These are phyloP conservation scores for Labeo calbasu DNA, from an alignment of 2,797 vertebrate species.

Conservation along the genomic window DNA sequence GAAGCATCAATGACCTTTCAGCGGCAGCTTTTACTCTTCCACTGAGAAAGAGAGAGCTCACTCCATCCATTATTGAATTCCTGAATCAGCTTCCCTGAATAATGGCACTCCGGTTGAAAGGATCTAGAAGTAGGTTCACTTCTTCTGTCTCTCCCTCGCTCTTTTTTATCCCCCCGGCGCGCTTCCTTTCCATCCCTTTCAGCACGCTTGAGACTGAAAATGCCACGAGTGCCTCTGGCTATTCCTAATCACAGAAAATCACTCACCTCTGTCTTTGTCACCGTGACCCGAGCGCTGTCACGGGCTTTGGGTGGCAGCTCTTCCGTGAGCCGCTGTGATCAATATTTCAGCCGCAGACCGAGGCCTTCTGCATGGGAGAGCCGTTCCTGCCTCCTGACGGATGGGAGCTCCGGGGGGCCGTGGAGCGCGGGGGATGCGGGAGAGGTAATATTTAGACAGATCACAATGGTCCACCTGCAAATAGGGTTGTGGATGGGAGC, in stretches of 20 bases:
- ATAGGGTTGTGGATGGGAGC: constrained; percentile 33
- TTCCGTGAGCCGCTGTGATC: constrained; percentile 46
- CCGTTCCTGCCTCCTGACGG: constrained; percentile 21
- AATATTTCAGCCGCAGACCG: constrained; percentile 55
- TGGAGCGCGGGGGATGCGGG: not conserved
- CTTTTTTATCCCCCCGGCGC: not conserved
- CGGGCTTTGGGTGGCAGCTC: constrained; percentile 39
- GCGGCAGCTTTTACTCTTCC: constrained; percentile 41
- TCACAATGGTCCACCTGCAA: constrained; percentile 52
- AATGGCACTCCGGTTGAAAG: constrained; percentile 7
- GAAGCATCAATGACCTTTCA: constrained; percentile 39
- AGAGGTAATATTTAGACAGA: constrained; percentile 61
- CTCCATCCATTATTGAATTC: constrained; percentile 40
- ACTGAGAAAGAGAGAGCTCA: constrained; percentile 13
- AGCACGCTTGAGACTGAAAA: constrained; percentile 32
- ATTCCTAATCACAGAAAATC: constrained; percentile 41
- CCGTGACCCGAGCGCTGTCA: constrained; percentile 38
- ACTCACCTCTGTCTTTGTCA: constrained; percentile 37
- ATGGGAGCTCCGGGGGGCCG: not conserved
- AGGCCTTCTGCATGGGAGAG: constrained; percentile 44
- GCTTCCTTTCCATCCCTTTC: constrained; percentile 1
- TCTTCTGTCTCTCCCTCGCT: not conserved
- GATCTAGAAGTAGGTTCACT: constrained; percentile 21
- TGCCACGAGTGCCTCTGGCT: constrained; percentile 22
- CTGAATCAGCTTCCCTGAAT: constrained; percentile 39